Evolutionary conservation across 2,113 vertebrate species (phyloP).

Genomic region (Cebidichthys violaceus): DNA sequence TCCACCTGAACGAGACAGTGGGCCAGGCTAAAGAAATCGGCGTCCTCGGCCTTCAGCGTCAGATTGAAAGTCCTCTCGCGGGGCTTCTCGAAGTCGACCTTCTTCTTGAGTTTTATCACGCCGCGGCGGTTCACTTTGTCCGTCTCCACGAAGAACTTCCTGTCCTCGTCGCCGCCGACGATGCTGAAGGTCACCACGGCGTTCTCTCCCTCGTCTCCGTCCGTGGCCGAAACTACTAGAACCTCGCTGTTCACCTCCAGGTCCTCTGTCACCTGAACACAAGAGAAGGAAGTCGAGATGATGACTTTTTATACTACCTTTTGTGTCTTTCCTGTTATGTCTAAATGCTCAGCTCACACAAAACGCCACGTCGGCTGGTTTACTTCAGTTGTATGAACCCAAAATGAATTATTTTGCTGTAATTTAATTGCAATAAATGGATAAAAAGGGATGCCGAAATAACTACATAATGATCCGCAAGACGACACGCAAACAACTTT

Average conservation of each 20-base stretch:
- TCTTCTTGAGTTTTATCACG: conserved; percentile 86
- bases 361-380: too few species aligned
- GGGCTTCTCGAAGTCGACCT: conserved; percentile 90
- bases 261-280: conserved; percentile 84
- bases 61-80: conserved; percentile 90
- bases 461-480: not conserved
- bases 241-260: conserved; percentile 86
- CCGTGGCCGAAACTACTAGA: conserved; percentile 85
- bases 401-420: not conserved
- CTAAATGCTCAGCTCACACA: too few species aligned
- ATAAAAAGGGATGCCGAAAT: not conserved
- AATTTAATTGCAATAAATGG: not conserved
- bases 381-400: too few species aligned
- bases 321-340: not conserved
- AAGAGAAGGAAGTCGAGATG: not conserved
- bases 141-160: conserved; percentile 90
- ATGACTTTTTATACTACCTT: not conserved
- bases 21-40: conserved; percentile 86
- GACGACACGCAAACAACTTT: too few species aligned
- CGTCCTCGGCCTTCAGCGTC: conserved; percentile 90
- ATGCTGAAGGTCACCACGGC: conserved; percentile 89
- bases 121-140: conserved; percentile 86
- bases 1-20: conserved; percentile 89
- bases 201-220: conserved; percentile 89
- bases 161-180: conserved; percentile 87